Conservation (phyloP, 2,888 invertebrate genomes). For the Camptogramma bilineatum region DNA sequence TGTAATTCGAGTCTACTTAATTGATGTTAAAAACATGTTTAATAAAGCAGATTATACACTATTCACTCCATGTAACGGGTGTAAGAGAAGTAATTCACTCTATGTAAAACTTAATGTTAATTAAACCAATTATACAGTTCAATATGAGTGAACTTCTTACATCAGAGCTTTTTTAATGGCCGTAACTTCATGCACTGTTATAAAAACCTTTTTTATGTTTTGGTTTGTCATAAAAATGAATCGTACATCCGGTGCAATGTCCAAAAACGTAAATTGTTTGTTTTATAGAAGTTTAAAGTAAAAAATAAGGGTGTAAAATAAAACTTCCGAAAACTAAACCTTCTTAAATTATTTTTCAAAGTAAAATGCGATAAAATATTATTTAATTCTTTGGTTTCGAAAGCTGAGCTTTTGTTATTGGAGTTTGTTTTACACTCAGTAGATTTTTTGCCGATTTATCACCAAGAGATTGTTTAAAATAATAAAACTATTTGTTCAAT, state of each 20-base stretch:
- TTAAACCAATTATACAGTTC: slow-evolving; percentile 75
- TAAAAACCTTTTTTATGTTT: slow-evolving; percentile 3
- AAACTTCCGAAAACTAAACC: not conserved
- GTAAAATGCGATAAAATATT: not conserved
- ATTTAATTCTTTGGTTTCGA: not conserved
- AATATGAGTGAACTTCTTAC: slow-evolving; percentile 55
- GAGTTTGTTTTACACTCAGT: slow-evolving; percentile 4
- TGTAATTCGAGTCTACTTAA: slow-evolving; percentile 53
- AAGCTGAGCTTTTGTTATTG: not conserved
- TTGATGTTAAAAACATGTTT: slow-evolving; percentile 50
- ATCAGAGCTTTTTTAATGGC: slow-evolving; percentile 26
- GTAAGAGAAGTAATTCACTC: slow-evolving; percentile 46
- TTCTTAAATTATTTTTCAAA: not conserved
- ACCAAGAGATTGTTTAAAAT: slow-evolving; percentile 22
- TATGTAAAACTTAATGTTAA: slow-evolving; percentile 67
- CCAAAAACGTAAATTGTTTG: not conserved
- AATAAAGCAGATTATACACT: slow-evolving; percentile 38
- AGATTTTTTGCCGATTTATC: slow-evolving; percentile 8
- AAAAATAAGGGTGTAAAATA: not conserved
- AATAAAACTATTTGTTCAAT: slow-evolving; percentile 35
- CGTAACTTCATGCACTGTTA: slow-evolving; percentile 14
- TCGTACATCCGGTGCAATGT: slow-evolving; percentile 15
- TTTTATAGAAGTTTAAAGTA: not conserved
- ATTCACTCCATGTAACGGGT: slow-evolving; percentile 17
- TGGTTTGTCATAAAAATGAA: not conserved